These are phyloP conservation scores for Nebria ingens DNA, from an alignment of 1,140 invertebrate species.

Conservation along the genomic window DNA sequence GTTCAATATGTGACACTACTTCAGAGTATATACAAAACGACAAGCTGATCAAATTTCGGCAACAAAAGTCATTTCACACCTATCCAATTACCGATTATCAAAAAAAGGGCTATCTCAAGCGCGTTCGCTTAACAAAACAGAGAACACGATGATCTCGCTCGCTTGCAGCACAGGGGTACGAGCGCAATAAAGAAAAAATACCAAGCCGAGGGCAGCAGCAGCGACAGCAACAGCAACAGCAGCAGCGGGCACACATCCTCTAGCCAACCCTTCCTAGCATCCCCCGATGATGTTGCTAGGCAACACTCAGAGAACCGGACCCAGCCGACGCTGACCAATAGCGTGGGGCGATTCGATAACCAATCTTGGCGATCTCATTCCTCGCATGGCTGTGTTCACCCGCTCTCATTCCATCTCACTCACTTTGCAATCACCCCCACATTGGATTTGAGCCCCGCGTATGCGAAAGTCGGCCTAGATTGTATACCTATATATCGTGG, in stretches of 20 bases:
- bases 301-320: constrained; percentile 18
- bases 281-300: constrained; percentile 20
- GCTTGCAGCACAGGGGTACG: background rate
- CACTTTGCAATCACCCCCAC: background rate
- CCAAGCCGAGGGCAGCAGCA: background rate
- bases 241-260: constrained; percentile 1
- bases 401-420: background rate
- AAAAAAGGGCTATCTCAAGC: background rate
- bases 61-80: background rate
- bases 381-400: constrained; percentile 27
- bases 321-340: constrained; percentile 24
- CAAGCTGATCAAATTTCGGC: background rate
- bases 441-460: no score
- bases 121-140: background rate
- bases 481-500: no score
- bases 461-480: no score
- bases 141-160: background rate
- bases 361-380: constrained; percentile 34
- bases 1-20: no score
- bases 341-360: constrained; percentile 28
- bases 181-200: background rate
- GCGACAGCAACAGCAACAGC: no score
- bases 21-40: no score
- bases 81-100: background rate
- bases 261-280: constrained; percentile 1